Conservation (phyloP, 2,797 vertebrate species). For the Poeciliopsis gracilis region DNA sequence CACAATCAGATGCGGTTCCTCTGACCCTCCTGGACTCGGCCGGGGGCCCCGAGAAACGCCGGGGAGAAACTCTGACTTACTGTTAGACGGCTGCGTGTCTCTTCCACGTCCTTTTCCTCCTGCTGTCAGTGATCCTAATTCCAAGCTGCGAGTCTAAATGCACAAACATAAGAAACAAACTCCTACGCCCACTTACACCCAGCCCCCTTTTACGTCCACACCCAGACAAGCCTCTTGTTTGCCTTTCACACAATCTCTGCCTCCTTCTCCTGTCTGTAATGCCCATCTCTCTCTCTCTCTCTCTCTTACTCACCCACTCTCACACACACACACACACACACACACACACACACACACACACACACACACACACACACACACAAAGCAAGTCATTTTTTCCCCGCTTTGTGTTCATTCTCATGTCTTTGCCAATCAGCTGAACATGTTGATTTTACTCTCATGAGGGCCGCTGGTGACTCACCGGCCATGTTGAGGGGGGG, state of each 20-base stretch:
- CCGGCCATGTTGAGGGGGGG: constrained; percentile 41
- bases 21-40: background rate
- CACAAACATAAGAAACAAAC: constrained; percentile 59
- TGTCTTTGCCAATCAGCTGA: constrained; percentile 55
- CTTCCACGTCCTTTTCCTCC: constrained; percentile 54
- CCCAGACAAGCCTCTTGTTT: constrained; percentile 55
- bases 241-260: constrained; percentile 43
- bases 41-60: background rate
- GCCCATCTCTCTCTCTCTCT: background rate
- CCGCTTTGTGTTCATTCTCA: constrained; percentile 33
- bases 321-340: background rate
- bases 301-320: background rate
- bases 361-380: constrained; percentile 4
- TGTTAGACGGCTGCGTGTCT: constrained; percentile 51
- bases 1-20: background rate
- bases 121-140: constrained; percentile 57
- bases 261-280: constrained; percentile 12
- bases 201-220: constrained; percentile 67
- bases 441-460: constrained; percentile 31
- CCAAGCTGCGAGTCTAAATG: constrained; percentile 63
- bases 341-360: background rate
- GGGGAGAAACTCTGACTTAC: constrained; percentile 52
- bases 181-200: constrained; percentile 66
- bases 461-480: constrained; percentile 62
- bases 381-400: constrained; percentile 15